Evolutionary conservation across 2,797 vertebrate species (phyloP), one percentile per base, ranked within the genome.

Genomic region (Sebastes vulpes): DNA sequence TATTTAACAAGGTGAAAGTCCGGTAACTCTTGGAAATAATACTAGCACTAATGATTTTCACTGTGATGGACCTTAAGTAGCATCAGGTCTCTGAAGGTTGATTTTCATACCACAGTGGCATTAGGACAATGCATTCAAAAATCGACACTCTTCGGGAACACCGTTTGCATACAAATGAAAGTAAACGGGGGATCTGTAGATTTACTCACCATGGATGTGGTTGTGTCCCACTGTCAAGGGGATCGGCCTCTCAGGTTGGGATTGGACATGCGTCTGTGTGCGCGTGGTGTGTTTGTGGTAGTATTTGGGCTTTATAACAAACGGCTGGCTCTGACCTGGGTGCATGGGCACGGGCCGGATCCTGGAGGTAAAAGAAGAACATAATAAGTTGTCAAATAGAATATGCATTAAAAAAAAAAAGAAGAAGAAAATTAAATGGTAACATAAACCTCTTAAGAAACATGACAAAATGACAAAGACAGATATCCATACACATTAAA

Each of bases 241-340:
- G 81, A 99, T 95, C 0, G 96, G 95, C 7, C 97, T 95, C 80
- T 98, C 97, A 0, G 96, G 94, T 21, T 96, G 95, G 72, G 97
- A 94, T 35, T 97, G 97, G 9, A 90, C 73, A 0, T 93, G 94
- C 7, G 87, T 89, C 90, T 97, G 97, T 0, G 96, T 95, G 91
- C 97, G 91, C 46, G 96, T 94, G 0, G 94, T 95, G 88, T 97
- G 92, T 79, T 96, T 93, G 84, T 95, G 95, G 85, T 97, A 98
- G 89, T 97, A 97, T 87, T 98, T 99, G 72, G 98, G 98, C 86
- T 99, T 98, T 50, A 98, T 90, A 79, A 97, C 83, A 56, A 98
- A 98, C 75, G 98, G 98, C 84, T 98, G 98, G 76, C 89, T 96
- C 94, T 97, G 97, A 50, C 96, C 96, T 16, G 95, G 97, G 75